Evolutionary conservation across 2,888 invertebrate species (phyloP).

Genomic region (Smittia sp.): DNA sequence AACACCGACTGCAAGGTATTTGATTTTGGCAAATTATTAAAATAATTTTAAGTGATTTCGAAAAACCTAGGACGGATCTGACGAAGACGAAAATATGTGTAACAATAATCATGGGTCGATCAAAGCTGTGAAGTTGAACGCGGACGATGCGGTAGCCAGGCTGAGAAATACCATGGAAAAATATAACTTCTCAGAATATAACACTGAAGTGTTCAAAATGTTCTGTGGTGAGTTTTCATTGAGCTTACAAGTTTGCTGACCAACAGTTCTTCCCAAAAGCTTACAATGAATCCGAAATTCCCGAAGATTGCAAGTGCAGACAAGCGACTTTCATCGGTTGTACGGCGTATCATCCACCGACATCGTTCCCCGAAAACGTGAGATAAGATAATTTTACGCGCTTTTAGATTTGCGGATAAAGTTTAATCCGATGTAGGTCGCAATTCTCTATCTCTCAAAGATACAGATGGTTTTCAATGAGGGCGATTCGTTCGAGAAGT

Average conservation of each 20-base stretch:
- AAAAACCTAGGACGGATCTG: slow-evolving; percentile 48
- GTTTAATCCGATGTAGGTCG: neutral
- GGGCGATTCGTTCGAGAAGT: neutral
- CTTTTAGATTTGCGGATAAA: neutral
- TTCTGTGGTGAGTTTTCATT: neutral
- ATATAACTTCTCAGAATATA: neutral
- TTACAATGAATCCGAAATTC: neutral
- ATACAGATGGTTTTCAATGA: neutral
- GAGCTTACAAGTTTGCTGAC: neutral
- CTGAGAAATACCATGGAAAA: neutral
- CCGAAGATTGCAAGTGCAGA: neutral
- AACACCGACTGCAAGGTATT: slow-evolving; percentile 52
- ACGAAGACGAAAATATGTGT: slow-evolving; percentile 55
- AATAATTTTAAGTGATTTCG: neutral
- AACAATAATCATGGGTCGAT: slow-evolving; percentile 45
- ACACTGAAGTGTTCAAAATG: too few relatives aligned
- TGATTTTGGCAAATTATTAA: neutral
- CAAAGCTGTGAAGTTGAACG: neutral
- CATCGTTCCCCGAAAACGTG: neutral
- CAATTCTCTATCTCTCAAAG: neutral
- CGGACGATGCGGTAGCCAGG: neutral
- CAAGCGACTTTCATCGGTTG: neutral
- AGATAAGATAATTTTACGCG: neutral
- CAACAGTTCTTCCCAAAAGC: neutral
- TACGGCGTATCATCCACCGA: neutral